Base-by-base conservation (phyloP, 2,888 invertebrate species). In the Odontocolon sp. region DNA sequence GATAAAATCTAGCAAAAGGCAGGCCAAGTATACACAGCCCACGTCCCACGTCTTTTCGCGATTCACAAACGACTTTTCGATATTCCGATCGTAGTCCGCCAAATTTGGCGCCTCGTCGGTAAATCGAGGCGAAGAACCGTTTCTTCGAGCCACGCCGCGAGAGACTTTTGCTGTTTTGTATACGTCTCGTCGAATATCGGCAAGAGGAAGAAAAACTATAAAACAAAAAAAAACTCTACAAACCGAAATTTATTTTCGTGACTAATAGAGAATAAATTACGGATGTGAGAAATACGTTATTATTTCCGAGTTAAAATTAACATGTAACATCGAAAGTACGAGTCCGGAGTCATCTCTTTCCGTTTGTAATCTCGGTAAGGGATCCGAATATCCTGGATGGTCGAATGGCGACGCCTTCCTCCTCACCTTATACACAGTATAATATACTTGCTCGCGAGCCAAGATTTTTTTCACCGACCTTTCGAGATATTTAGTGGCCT, bases 401-500 rank as follows among this genome's bases (percentile, higher is more conserved):
- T 16, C 59, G 16, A 42, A 28, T 45, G 23, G 23, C 67, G 52
- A 69, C 59, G 71, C 64, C 72, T 56, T 75, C 64, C 73, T 74
- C 75, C 74, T 74, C 11, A 56, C 50, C 59, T 42, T 28, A 21
- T 61, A 11, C 28, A n/a, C 28, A 21, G 5, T n/a, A 23, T 59
- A 45, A 63, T 56, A 56, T 33, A 42, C 64, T 56, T 14, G 9
- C 57, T 50, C 68, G 9, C 31, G 23, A 28, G 50, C 31, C 3
- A 18, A 68, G 59, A 69, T 59, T 61, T 45, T 45, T 75, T 70
- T 59, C 31, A 52, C 45, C 63, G 47, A 18, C 68, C 76, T 68
- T 79, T 79, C 71, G 77, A 81, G 81, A 85, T 85, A 83, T 85
- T 85, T 84, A 85, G 83, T 83, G 80, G 77, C 75, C 66, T 77